Percentiles rank a stretch among this genome's conserved stretches.
phyloP scores from a whole-genome alignment of 2,888 invertebrate species.

The Ptilodon capucinus region DNA sequence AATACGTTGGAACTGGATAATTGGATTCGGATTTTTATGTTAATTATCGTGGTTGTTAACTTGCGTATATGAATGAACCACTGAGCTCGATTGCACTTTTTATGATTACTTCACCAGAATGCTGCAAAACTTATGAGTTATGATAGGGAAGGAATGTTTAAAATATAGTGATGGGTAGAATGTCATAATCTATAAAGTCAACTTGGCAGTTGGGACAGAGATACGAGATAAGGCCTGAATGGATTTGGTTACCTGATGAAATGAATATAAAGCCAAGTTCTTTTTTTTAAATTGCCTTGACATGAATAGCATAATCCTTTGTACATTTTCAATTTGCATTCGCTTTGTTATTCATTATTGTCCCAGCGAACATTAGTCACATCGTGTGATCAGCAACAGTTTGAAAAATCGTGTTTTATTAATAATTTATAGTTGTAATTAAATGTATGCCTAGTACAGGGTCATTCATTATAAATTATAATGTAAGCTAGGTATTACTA shows the following conservation, averaged over 20 bases:
- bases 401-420: neutral
- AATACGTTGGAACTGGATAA: neutral
- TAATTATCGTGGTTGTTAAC: neutral
- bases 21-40: neutral
- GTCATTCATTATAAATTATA: too few species aligned
- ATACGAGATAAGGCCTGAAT: neutral
- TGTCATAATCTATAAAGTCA: too few species aligned
- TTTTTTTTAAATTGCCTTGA: neutral
- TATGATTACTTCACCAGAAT: neutral
- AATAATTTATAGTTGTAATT: neutral
- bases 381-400: neutral
- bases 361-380: neutral
- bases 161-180: too few species aligned
- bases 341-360: neutral
- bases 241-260: neutral
- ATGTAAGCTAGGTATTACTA: too few species aligned
- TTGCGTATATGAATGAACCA: too few species aligned
- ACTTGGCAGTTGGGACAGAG: too few species aligned
- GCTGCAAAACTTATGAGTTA: too few species aligned
- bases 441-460: too few species aligned
- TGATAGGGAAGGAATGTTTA: too few species aligned
- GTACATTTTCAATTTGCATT: slow-evolving; percentile 4
- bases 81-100: too few species aligned
- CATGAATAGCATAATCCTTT: neutral
- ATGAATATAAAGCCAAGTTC: neutral